Evolutionary conservation across 2,797 vertebrate species (phyloP), one percentile per base, ranked within the genome.

Genomic region (Pseudotriccus pelzelni): DNA sequence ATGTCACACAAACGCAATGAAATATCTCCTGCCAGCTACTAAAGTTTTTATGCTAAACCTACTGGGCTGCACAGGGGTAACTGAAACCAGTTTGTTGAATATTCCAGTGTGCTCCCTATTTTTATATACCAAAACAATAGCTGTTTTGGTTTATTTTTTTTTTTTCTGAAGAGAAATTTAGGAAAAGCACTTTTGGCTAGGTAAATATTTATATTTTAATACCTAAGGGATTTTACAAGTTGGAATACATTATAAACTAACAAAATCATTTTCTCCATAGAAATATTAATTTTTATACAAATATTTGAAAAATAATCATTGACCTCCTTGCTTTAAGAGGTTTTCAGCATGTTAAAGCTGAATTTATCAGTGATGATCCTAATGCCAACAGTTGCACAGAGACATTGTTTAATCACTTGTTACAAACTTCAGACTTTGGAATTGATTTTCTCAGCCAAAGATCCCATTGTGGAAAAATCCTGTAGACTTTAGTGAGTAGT

Each of bases 171-270:
- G 55, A 77, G 30, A 94, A 47, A 72, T 66, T 90, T 86, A 92
- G 90, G 56, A 90, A 94, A 92, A 81, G 25, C 34, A 87, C 85
- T 95, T 94, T 83, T 94, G 66, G 13, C 49, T 82, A 72, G 87
- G 94, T 92, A 97, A 96, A 95, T 95, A 91, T 94, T 94, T 94
- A 89, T 49, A 84, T 94, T 93, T 92, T 75, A 84, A 56, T 74
- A 96, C 90, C 34, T 89, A 85, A 89, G 44, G 63, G 52, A 73
- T 85, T 83, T 84, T 84, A 80, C 43, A 84, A 95, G 83, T 89
- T 91, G 87, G 80, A 96, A 95, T 95, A 78, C 89, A 96, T 80
- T 69, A 94, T 96, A 83, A 89, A 96, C 76, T 81, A 96, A 81
- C 58, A 75, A 96, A 89, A 93, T 50, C 66, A 49, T 63, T 86